These are phyloP conservation scores for Thaleichthys pacificus DNA, from an alignment of 2,797 vertebrate genomes.

Conservation along the genomic window DNA sequence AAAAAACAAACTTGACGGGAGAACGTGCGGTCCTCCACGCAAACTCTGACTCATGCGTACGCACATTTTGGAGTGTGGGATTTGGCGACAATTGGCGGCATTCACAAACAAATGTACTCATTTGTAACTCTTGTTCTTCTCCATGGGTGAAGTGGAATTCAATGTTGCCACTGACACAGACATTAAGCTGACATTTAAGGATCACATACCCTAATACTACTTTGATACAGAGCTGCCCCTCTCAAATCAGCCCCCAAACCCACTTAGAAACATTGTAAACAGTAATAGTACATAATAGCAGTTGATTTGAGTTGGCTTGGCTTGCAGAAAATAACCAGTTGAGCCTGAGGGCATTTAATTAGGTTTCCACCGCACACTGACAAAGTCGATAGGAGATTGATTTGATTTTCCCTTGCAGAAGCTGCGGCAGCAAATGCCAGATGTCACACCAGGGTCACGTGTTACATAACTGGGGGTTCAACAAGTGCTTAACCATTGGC, in stretches of 20 bases:
- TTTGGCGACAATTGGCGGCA: too few relatives aligned
- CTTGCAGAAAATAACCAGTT: conserved; percentile 68
- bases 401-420: conserved; percentile 77
- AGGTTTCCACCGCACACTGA: conserved; percentile 75
- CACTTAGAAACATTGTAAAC: conserved; percentile 12
- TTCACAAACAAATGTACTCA: too few relatives aligned
- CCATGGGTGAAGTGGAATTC: too few relatives aligned
- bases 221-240: too few relatives aligned
- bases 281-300: conserved; percentile 51
- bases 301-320: conserved; percentile 51
- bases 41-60: too few relatives aligned
- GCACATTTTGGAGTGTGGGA: too few relatives aligned
- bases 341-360: conserved; percentile 75
- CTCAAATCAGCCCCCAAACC: not conserved
- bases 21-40: too few relatives aligned
- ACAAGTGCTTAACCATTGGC: conserved; percentile 20
- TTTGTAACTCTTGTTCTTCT: too few relatives aligned
- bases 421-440: conserved; percentile 52
- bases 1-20: too few relatives aligned
- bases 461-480: conserved; percentile 61
- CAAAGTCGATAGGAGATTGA: conserved; percentile 77
- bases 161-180: too few relatives aligned
- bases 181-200: too few relatives aligned
- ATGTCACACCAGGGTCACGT: conserved; percentile 69
- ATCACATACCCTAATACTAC: not conserved